phyloP scores from a whole-genome alignment of 2,888 invertebrate genomes.

The Tineola bisselliella region DNA sequence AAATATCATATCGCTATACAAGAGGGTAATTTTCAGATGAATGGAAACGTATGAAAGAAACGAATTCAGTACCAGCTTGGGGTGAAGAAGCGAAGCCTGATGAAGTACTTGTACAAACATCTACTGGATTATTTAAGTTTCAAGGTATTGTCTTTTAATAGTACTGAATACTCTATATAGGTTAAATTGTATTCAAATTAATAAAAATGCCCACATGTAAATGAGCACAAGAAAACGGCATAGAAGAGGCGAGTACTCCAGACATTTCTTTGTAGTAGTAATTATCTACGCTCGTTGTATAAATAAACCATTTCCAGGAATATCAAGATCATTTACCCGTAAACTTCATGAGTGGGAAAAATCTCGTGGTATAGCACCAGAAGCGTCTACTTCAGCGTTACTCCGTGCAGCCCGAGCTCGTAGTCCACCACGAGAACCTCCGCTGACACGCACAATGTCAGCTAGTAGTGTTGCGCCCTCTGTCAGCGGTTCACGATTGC shows the following conservation, averaged over 20 bases:
- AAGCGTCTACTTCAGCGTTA: slow-evolving; percentile 84
- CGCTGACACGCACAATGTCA: slow-evolving; percentile 78
- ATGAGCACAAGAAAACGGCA: too few relatives aligned
- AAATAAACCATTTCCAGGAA: slow-evolving; percentile 43
- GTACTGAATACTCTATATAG: too few relatives aligned
- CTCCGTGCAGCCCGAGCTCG: slow-evolving; percentile 62
- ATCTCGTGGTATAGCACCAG: slow-evolving; percentile 85
- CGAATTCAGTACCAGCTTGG: slow-evolving; percentile 65
- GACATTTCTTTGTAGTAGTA: neutral
- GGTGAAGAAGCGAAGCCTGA: slow-evolving; percentile 50
- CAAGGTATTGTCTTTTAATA: slow-evolving; percentile 66
- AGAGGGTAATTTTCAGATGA: slow-evolving; percentile 73
- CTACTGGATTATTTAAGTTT: slow-evolving; percentile 84
- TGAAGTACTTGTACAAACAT: slow-evolving; percentile 83
- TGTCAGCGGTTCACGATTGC: slow-evolving; percentile 68
- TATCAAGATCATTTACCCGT: slow-evolving; percentile 88
- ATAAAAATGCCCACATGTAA: too few relatives aligned
- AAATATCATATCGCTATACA: too few relatives aligned
- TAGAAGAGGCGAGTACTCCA: neutral
- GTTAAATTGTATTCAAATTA: too few relatives aligned
- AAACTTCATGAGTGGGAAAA: slow-evolving; percentile 94
- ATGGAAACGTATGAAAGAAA: slow-evolving; percentile 83
- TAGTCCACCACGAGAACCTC: slow-evolving; percentile 31
- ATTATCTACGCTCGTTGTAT: neutral
- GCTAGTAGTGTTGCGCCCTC: slow-evolving; percentile 77